Evolutionary conservation across 2,888 invertebrate genomes (phyloP).

Genomic region (Meloe dianella): DNA sequence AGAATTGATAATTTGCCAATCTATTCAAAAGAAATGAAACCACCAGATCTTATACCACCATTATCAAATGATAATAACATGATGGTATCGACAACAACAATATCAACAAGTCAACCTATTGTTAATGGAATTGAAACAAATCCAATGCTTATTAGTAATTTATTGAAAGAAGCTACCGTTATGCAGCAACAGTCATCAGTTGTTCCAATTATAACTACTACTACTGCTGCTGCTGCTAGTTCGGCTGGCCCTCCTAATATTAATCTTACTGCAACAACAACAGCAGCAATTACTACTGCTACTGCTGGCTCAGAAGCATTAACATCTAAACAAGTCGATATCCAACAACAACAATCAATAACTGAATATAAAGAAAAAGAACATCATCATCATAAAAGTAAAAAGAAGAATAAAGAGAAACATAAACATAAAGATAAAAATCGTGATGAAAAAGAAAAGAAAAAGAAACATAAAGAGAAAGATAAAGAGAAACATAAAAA

Average conservation of each 20-base stretch:
- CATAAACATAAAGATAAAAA: slow-evolving; percentile 80
- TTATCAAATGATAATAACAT: slow-evolving; percentile 43
- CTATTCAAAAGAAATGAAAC: slow-evolving; percentile 58
- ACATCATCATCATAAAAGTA: slow-evolving; percentile 55
- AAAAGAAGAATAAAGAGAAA: slow-evolving; percentile 78
- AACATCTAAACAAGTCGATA: slow-evolving; percentile 25
- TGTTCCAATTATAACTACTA: slow-evolving; percentile 33
- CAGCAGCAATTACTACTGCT: slow-evolving; percentile 10
- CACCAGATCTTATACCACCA: slow-evolving; percentile 59
- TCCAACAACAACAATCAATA: slow-evolving; percentile 36
- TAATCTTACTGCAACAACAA: slow-evolving; percentile 25
- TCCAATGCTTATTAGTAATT: slow-evolving; percentile 72
- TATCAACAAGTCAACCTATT: slow-evolving; percentile 43
- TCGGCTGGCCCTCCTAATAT: too few species aligned
- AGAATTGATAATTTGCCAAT: slow-evolving; percentile 25
- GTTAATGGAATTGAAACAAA: slow-evolving; percentile 76
- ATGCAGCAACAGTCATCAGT: slow-evolving; percentile 26
- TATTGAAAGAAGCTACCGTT: slow-evolving; percentile 66
- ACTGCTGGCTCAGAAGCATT: slow-evolving; percentile 16
- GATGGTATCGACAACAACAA: neutral
- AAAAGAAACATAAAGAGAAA: slow-evolving; percentile 79
- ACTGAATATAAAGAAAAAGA: slow-evolving; percentile 53
- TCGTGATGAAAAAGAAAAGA: slow-evolving; percentile 69
- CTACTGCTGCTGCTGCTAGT: slow-evolving; percentile 19
- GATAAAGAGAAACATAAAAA: slow-evolving; percentile 57